A percentile compares a stretch with the other conserved stretches of the same genome.
These are phyloP conservation scores for Clupea harengus DNA, from an alignment of 2,113 vertebrate species.

Conservation along the genomic window DNA sequence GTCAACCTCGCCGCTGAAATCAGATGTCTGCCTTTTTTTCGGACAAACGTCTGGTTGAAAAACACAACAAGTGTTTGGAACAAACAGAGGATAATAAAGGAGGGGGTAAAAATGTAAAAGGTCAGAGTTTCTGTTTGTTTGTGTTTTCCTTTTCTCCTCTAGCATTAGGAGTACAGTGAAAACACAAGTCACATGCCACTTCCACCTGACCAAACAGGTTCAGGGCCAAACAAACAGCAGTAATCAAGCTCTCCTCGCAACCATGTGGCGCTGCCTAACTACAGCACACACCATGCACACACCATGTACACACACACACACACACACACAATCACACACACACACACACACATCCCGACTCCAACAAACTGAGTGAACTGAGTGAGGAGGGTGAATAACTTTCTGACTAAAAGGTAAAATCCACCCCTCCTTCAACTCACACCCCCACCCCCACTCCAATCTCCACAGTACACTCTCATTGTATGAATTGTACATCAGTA, in stretches of 20 bases:
- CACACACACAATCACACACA: conserved; percentile 5
- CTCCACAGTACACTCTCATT: conserved; percentile 45
- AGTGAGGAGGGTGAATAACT: not conserved
- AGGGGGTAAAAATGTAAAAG: conserved; percentile 65
- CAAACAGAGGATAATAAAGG: conserved; percentile 71
- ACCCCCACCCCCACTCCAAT: conserved; percentile 59
- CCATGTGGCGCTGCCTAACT: not conserved
- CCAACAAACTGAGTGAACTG: not conserved
- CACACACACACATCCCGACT: not conserved
- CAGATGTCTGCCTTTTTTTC: conserved; percentile 59
- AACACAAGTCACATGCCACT: conserved; percentile 61
- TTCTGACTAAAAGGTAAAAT: not conserved
- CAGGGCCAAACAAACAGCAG: conserved; percentile 51
- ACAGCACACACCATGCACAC: not conserved
- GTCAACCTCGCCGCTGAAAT: conserved; percentile 60
- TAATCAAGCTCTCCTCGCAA: conserved; percentile 46
- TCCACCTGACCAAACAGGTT: conserved; percentile 62
- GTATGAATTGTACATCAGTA: conserved; percentile 67
- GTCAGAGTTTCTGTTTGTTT: conserved; percentile 73
- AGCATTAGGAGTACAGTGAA: conserved; percentile 67
- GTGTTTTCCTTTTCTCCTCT: conserved; percentile 60
- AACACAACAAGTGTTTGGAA: conserved; percentile 72
- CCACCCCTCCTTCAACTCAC: not conserved
- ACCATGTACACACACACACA: not conserved
- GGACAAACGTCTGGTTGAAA: conserved; percentile 62